Percentiles rank a stretch among this genome's conserved stretches.
These are phyloP conservation scores for Ellobius talpinus DNA, from an alignment of 2,113 vertebrate genomes.

Conservation along the genomic window DNA sequence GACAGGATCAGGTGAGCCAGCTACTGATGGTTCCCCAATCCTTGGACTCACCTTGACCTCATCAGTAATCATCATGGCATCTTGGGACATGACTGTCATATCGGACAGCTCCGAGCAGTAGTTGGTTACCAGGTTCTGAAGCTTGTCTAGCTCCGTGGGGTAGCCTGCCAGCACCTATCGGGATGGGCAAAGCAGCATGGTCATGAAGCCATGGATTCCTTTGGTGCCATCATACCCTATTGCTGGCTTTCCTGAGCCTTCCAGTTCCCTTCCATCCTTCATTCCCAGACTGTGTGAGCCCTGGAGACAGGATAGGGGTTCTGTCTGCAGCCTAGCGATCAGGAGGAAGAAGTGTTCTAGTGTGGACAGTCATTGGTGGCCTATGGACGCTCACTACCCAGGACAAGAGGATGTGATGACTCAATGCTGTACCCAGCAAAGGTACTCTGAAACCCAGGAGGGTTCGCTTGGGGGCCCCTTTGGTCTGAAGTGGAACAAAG, in stretches of 20 bases:
- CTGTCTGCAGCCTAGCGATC: neutral
- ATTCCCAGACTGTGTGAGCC: too few relatives aligned
- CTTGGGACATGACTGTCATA: conserved; percentile 63
- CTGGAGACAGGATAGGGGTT: neutral
- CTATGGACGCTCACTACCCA: neutral
- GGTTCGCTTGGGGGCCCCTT: neutral
- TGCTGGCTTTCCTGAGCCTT: neutral
- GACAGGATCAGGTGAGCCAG: neutral
- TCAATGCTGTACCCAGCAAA: neutral
- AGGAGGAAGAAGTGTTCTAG: neutral
- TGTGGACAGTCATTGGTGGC: neutral
- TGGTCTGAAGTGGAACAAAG: neutral
- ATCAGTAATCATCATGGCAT: conserved; percentile 71
- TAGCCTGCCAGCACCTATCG: conserved; percentile 66
- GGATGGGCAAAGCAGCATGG: neutral
- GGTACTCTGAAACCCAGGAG: neutral
- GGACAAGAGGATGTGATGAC: neutral
- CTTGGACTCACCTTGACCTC: conserved; percentile 78
- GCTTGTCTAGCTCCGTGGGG: conserved; percentile 70
- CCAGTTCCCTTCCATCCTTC: neutral
- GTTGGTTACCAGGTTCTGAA: conserved; percentile 52
- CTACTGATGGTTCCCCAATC: neutral
- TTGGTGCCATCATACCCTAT: neutral
- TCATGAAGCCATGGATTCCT: neutral
- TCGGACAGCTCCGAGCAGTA: conserved; percentile 73